These are phyloP conservation scores for Mycteria americana DNA, from an alignment of 2,797 vertebrate genomes.

Conservation along the genomic window DNA sequence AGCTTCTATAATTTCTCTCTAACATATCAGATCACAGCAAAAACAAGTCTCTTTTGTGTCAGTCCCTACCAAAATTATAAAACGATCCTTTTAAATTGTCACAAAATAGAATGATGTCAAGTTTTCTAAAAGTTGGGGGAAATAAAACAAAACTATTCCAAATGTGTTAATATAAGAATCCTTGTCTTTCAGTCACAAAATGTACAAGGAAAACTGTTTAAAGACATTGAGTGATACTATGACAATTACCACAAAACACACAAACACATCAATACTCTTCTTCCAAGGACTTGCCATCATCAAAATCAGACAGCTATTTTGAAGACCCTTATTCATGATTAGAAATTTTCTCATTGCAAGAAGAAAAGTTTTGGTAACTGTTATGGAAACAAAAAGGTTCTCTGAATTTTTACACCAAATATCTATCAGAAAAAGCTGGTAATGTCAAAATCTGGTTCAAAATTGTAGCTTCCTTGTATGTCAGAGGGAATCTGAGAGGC, in stretches of 20 bases:
- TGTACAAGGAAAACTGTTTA: background rate
- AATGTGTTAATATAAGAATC: background rate
- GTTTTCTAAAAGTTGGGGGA: background rate
- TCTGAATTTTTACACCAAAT: background rate
- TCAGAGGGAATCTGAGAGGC: background rate
- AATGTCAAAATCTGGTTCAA: background rate
- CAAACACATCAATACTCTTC: background rate
- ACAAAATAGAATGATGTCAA: background rate
- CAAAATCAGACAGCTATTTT: background rate
- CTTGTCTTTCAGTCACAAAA: background rate
- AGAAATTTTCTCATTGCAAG: background rate
- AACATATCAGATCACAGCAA: background rate
- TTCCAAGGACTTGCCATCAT: background rate
- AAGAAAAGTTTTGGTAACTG: background rate
- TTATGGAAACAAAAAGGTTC: background rate
- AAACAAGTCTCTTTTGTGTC: background rate
- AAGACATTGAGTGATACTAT: background rate
- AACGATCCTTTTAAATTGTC: background rate
- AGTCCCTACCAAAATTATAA: background rate
- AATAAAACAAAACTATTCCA: background rate
- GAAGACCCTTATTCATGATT: background rate
- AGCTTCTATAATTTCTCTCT: background rate
- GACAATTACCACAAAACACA: constrained; percentile 1
- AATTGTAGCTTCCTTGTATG: background rate
- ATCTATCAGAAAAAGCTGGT: background rate